phyloP scores from a whole-genome alignment of 2,113 vertebrate species.

The Peromyscus polionotus region DNA sequence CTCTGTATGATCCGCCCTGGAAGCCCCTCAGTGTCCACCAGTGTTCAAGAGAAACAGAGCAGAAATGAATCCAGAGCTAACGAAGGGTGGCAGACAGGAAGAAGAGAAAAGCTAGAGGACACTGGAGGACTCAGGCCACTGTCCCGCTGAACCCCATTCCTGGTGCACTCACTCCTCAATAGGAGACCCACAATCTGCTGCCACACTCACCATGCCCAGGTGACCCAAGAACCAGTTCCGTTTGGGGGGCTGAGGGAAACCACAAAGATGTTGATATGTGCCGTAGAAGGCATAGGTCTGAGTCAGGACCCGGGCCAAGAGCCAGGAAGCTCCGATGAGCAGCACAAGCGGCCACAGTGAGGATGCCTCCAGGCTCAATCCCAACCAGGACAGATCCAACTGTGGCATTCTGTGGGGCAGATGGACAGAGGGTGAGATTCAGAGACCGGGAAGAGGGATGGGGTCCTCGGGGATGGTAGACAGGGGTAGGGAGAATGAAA shows the following conservation, averaged over 20 bases:
- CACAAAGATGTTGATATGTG: constrained; percentile 81
- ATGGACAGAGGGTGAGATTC: neutral
- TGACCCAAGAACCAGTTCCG: constrained; percentile 91
- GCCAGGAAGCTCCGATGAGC: constrained; percentile 65
- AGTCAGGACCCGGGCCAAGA: neutral
- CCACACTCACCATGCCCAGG: constrained; percentile 88
- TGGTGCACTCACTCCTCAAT: too few species aligned
- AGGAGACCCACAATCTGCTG: neutral
- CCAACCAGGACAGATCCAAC: constrained; percentile 42
- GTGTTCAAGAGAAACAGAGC: neutral
- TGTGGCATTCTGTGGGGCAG: neutral
- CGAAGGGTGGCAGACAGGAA: neutral
- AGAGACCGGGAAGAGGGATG: neutral
- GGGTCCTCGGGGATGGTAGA: neutral
- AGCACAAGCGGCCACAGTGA: constrained; percentile 66
- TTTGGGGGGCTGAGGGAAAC: constrained; percentile 88
- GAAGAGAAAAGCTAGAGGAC: neutral
- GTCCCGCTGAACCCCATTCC: neutral
- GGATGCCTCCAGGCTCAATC: fast-evolving
- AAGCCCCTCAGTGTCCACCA: neutral
- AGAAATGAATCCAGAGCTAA: neutral
- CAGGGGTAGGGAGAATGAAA: neutral
- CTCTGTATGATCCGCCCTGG: neutral
- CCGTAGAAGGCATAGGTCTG: constrained; percentile 76
- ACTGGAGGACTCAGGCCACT: neutral